Percentiles rank a stretch among this genome's conserved stretches.
phyloP scores from a whole-genome alignment of 2,113 vertebrate genomes.

The Rutilus rutilus region DNA sequence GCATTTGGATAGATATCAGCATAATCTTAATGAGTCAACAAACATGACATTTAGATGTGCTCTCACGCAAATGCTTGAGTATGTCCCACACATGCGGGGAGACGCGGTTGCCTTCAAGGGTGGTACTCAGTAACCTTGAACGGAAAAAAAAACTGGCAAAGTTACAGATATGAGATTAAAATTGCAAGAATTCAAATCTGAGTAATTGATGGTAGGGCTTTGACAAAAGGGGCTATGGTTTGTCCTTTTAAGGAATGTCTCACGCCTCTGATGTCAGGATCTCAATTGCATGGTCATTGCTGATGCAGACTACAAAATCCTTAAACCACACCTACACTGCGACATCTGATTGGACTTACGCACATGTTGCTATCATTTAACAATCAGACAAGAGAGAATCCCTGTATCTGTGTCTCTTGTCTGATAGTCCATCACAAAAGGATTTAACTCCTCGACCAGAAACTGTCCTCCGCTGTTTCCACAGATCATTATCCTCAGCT shows the following conservation, averaged over 20 bases:
- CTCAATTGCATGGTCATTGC: slow-evolving; percentile 52
- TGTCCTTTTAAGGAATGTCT: slow-evolving; percentile 52
- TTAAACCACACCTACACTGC: slow-evolving; percentile 71
- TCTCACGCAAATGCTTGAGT: slow-evolving; percentile 10
- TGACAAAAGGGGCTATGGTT: slow-evolving; percentile 32
- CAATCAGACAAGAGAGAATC: slow-evolving; percentile 56
- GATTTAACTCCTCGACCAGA: slow-evolving; percentile 30
- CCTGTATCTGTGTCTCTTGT: slow-evolving; percentile 57
- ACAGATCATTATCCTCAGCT: slow-evolving; percentile 7
- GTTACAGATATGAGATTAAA: slow-evolving; percentile 2
- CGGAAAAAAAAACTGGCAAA: neutral
- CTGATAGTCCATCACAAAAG: slow-evolving; percentile 45
- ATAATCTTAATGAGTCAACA: slow-evolving; percentile 50
- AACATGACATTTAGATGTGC: slow-evolving; percentile 51
- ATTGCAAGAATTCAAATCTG: slow-evolving; percentile 2
- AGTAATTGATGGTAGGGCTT: slow-evolving; percentile 23
- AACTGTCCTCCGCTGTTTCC: slow-evolving; percentile 6
- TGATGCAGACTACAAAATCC: slow-evolving; percentile 57
- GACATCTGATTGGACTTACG: slow-evolving; percentile 77
- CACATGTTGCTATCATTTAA: slow-evolving; percentile 72
- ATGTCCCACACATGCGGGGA: neutral
- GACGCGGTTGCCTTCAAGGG: neutral
- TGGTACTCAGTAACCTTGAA: neutral
- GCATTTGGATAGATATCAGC: slow-evolving; percentile 48
- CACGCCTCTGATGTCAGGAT: slow-evolving; percentile 61